Conservation (phyloP, 2,113 vertebrate genomes). For the Apus apus region DNA sequence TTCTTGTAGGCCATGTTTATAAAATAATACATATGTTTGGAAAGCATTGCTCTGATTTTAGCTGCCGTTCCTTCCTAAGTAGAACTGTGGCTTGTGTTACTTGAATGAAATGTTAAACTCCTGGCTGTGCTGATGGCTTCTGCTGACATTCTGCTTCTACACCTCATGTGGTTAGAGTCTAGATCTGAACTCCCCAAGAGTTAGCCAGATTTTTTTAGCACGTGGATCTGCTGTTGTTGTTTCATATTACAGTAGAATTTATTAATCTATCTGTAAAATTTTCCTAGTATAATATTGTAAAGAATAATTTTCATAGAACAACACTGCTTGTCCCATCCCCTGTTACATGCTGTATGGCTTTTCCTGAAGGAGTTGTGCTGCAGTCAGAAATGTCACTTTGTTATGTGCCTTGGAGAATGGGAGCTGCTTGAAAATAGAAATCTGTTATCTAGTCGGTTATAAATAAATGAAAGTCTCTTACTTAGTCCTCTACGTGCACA, state of each 20-base stretch:
- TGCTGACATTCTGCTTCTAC: background rate
- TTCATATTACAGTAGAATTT: background rate
- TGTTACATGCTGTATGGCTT: background rate
- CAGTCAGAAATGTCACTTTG: background rate
- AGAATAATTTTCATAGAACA: background rate
- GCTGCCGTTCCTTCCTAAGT: background rate
- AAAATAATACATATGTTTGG: background rate
- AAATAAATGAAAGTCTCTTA: background rate
- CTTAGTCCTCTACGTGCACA: background rate
- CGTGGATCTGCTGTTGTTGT: background rate
- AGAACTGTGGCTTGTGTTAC: background rate
- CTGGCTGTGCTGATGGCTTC: background rate
- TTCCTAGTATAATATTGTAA: background rate
- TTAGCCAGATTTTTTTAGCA: background rate
- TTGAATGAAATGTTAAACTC: background rate
- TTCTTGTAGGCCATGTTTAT: background rate
- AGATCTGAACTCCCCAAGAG: background rate
- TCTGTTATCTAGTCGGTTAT: background rate
- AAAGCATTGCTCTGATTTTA: background rate
- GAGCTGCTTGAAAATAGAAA: background rate
- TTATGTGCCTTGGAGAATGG: fast-evolving
- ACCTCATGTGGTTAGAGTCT: background rate
- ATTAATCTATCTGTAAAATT: background rate
- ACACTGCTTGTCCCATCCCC: background rate
- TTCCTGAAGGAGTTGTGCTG: background rate